Conservation (phyloP, 2,797 vertebrate species). For the Acanthurus lineatus region DNA sequence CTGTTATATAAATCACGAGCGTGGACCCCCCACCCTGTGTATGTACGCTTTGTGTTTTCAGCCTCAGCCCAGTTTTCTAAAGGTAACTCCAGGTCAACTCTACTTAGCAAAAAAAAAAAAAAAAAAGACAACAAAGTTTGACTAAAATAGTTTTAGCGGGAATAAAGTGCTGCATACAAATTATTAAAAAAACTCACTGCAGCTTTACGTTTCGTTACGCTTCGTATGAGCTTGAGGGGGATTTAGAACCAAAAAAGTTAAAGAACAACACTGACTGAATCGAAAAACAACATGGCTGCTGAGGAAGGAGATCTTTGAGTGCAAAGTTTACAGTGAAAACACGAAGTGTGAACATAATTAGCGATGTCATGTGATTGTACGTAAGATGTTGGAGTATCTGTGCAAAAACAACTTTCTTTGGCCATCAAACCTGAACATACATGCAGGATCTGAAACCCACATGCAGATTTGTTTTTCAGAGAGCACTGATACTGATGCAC, state of each 20-base stretch:
- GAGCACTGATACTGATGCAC: not conserved
- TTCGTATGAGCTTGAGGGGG: slow-evolving; percentile 16
- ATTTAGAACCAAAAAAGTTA: not conserved
- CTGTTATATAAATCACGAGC: too few relatives aligned
- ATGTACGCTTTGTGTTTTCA: too few relatives aligned
- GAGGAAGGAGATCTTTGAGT: not conserved
- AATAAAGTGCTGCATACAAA: slow-evolving; percentile 16
- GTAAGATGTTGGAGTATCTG: not conserved
- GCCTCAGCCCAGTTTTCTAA: too few relatives aligned
- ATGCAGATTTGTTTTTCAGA: not conserved
- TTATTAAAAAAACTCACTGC: slow-evolving; percentile 6
- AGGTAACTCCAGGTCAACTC: not conserved
- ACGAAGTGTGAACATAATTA: not conserved
- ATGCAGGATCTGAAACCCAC: slow-evolving; percentile 6
- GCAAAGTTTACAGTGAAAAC: not conserved
- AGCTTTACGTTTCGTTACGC: slow-evolving; percentile 36
- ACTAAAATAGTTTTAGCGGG: slow-evolving; percentile 16
- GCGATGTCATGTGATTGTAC: not conserved
- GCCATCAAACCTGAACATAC: not conserved
- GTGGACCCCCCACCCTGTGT: too few relatives aligned
- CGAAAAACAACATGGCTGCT: not conserved
- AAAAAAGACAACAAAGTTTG: not conserved
- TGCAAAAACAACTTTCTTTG: slow-evolving; percentile 12
- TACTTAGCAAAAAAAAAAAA: too few relatives aligned
- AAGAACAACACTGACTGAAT: not conserved